Evolutionary conservation across 1,140 invertebrate genomes (phyloP).

Genomic region (Cotesia glomerata): DNA sequence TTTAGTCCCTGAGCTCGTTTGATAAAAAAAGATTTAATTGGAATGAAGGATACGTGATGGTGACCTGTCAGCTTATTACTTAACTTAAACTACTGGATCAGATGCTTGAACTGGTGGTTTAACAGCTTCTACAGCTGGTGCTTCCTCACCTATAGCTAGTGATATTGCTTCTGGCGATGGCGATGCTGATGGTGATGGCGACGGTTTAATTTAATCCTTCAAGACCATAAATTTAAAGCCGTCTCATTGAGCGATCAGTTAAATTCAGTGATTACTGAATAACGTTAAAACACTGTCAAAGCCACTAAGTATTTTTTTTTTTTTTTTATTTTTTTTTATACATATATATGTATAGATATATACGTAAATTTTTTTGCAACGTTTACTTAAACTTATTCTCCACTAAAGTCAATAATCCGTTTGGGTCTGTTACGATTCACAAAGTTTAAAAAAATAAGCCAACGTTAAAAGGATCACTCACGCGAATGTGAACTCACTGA

Average conservation of each 20-base stretch:
- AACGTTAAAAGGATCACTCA: not conserved
- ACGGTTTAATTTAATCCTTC: too few species aligned
- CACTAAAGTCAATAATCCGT: too few species aligned
- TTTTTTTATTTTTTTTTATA: not conserved
- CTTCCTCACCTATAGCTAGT: not conserved
- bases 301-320: not conserved
- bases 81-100: too few species aligned
- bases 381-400: not conserved
- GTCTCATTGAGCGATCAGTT: not conserved
- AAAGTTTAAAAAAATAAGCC: not conserved
- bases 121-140: not conserved
- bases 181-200: too few species aligned
- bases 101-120: not conserved
- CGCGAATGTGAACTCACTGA: too few species aligned
- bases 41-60: slow-evolving; percentile 27
- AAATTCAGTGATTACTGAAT: not conserved
- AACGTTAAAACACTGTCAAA: not conserved
- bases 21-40: slow-evolving; percentile 30
- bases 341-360: too few species aligned
- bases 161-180: not conserved
- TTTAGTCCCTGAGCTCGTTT: slow-evolving; percentile 4
- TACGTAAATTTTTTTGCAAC: not conserved
- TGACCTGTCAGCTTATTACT: too few species aligned
- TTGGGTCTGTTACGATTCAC: not conserved
- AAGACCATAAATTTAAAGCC: slow-evolving; percentile 29